These are phyloP conservation scores for Aurelia coerulea DNA, from an alignment of 30 jellyfish, hydroid and myxozoan genomes.

Conservation along the genomic window DNA sequence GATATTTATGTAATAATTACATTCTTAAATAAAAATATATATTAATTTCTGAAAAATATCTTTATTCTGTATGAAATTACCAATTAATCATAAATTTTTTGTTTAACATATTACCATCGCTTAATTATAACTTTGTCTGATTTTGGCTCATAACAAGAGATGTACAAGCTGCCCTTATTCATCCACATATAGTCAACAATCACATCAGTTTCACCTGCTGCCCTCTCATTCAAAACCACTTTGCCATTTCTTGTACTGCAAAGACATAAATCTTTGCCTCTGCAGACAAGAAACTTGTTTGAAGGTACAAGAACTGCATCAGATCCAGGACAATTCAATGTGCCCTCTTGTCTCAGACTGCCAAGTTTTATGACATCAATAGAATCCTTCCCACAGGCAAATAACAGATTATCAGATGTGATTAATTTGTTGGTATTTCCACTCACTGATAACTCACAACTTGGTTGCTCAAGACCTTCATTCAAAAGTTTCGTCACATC, in stretches of 20 bases:
- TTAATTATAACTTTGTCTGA: background rate
- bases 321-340: conserved; percentile 30
- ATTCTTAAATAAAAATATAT: too few species aligned
- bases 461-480: background rate
- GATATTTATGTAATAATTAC: too few species aligned
- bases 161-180: conserved; percentile 20
- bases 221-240: conserved; percentile 27
- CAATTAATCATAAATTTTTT: too few species aligned
- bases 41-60: too few species aligned
- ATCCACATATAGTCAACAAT: conserved; percentile 57
- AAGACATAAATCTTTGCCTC: conserved; percentile 43
- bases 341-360: conserved; percentile 51
- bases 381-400: conserved; percentile 57
- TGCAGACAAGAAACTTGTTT: conserved; percentile 38
- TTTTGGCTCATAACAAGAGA: conserved; percentile 18
- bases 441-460: conserved; percentile 19
- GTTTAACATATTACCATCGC: too few species aligned
- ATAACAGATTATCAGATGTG: conserved; percentile 47
- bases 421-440: conserved; percentile 29
- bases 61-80: too few species aligned
- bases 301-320: conserved; percentile 47
- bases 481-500: conserved; percentile 38
- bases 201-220: conserved; percentile 10
- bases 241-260: conserved; percentile 58
- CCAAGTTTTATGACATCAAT: conserved; percentile 64